Conservation (phyloP, 2,113 vertebrate genomes). For the Dicentrarchus labrax region DNA sequence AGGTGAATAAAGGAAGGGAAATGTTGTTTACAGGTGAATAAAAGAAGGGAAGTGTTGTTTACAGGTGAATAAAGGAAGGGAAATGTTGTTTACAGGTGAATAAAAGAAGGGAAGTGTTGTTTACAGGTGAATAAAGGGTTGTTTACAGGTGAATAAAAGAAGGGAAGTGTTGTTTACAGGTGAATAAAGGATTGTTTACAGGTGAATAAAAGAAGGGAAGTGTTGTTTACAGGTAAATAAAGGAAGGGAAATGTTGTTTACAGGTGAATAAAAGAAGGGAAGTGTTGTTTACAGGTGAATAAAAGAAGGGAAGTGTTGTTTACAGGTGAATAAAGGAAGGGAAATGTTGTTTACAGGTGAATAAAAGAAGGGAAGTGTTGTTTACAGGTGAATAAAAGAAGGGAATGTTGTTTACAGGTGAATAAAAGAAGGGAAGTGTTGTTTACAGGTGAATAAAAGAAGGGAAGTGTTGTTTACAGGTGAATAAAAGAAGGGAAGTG, state of each 20-base stretch:
- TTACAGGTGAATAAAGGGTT: constrained; percentile 73
- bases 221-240: constrained; percentile 73
- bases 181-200: constrained; percentile 72
- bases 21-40: constrained; percentile 72
- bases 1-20: background rate
- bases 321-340: constrained; percentile 69
- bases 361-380: background rate
- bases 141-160: background rate
- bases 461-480: too few species aligned
- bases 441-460: constrained; percentile 74
- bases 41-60: constrained; percentile 5
- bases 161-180: constrained; percentile 72
- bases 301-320: background rate
- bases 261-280: background rate
- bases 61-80: constrained; percentile 65
- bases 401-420: constrained; percentile 73
- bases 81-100: constrained; percentile 72
- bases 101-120: background rate
- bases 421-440: background rate
- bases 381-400: constrained; percentile 71
- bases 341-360: constrained; percentile 73
- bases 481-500: too few species aligned
- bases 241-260: too few species aligned
- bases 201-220: background rate
- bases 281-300: constrained; percentile 72